A percentile compares a stretch with the other conserved stretches of the same genome.
Conservation (phyloP, 2,797 vertebrate species). For the Podarcis lilfordi region DNA sequence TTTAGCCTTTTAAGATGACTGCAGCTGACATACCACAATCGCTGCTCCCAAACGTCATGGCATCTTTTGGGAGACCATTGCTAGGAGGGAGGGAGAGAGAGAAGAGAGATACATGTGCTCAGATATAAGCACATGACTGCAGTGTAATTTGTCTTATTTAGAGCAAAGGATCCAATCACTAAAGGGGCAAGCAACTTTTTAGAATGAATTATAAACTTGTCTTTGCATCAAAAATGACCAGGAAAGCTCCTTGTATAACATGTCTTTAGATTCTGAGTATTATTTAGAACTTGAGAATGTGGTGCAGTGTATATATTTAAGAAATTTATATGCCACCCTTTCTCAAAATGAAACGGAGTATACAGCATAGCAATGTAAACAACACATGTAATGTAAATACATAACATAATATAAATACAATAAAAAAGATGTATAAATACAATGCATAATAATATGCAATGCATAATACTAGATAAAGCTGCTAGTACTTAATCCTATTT, state of each 20-base stretch:
- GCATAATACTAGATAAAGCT: too few relatives aligned
- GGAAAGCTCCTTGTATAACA: neutral
- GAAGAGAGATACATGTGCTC: neutral
- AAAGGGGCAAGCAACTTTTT: neutral
- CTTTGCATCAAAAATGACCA: neutral
- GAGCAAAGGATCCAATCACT: neutral
- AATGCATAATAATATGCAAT: too few relatives aligned
- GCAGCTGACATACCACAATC: slow-evolving; percentile 54
- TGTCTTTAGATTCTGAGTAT: too few relatives aligned
- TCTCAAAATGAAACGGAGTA: too few relatives aligned
- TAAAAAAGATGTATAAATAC: too few relatives aligned
- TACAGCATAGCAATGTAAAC: too few relatives aligned
- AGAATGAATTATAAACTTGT: neutral
- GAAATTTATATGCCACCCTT: too few relatives aligned
- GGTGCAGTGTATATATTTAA: too few relatives aligned
- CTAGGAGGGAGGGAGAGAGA: neutral
- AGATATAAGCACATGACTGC: slow-evolving; percentile 28
- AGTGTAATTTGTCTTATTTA: slow-evolving; percentile 24
- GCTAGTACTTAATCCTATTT: neutral
- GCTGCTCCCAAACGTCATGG: slow-evolving; percentile 45
- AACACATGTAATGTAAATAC: too few relatives aligned
- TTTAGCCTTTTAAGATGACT: slow-evolving; percentile 61
- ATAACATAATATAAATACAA: too few relatives aligned
- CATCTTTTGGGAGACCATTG: slow-evolving; percentile 45
- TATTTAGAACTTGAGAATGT: neutral